Evolutionary conservation across 2,113 vertebrate species (phyloP), one percentile per base, ranked within the genome.

Genomic region (Oplegnathus fasciatus): DNA sequence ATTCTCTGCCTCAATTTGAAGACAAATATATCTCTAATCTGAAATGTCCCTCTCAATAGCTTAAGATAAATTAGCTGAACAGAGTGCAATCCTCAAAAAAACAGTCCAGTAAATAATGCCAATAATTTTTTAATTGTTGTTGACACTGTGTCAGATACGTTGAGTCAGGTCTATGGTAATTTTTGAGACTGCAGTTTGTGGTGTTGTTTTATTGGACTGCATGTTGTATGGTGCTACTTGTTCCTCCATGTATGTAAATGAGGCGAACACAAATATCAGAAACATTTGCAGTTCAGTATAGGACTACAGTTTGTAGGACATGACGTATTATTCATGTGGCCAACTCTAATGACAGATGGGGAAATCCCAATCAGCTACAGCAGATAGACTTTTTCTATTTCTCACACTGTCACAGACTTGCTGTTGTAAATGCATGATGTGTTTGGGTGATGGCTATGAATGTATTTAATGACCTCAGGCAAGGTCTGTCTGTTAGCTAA

Each of bases 1-100:
- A 70, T 68, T 17, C 2, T 26, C 28, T 55, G 28, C 22, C 28
- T 44, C 22, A 66, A 40, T 65, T 65, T 42, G 24, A 75, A 70
- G 65, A 13, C 24, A 66, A 67, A 61, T 82, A 68, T 75, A 81
- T 81, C 75, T 73, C 14, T n/a, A n/a, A 9, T 75, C 70, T 34
- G 24, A 81, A 57, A 71, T 54, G 24, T 28, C 24, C 17, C 55
- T 67, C 40, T 42, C 69, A 78, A 82, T 52, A 75, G 5, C 60
- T 57, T 57, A 28, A 8, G 1, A 80, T 60, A 69, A 80, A 75
- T 0, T 9, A 34, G 54, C 1, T 60, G 6, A 72, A 72, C 10
- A 66, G 28, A 48, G 26, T n/a, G 4, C 9, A 57, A 40, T 48
- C 14, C 30, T 32, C n/a, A n/a, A n/a, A n/a, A 8, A 60, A n/a